Conservation (phyloP, 2,113 vertebrate genomes). For the Lophius piscatorius region DNA sequence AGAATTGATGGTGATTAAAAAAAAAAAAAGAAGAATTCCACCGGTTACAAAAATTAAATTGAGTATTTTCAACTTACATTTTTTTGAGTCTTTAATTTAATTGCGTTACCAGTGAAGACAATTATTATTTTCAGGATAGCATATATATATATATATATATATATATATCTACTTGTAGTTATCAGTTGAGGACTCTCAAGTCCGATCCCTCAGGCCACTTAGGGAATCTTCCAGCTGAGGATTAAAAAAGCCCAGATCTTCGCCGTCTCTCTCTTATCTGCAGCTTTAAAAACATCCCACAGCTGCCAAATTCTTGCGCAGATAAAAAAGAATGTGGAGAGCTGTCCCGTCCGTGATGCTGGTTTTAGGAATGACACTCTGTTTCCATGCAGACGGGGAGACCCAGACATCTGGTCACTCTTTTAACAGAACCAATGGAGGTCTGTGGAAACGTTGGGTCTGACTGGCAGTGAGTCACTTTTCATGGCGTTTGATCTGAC, state of each 20-base stretch:
- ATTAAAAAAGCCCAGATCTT: constrained; percentile 39
- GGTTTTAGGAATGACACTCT: constrained; percentile 32
- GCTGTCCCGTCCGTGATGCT: constrained; percentile 27
- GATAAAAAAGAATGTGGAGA: constrained; percentile 39
- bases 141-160: too few species aligned
- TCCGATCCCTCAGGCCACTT: constrained; percentile 29
- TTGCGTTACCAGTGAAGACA: too few species aligned
- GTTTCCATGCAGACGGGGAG: constrained; percentile 17
- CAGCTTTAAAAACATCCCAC: constrained; percentile 38
- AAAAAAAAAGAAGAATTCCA: too few species aligned
- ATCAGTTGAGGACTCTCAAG: constrained; percentile 19
- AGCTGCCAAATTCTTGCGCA: constrained; percentile 47
- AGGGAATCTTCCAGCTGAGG: constrained; percentile 58
- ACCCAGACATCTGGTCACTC: constrained; percentile 30
- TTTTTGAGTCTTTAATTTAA: too few species aligned
- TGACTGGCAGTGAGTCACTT: neutral
- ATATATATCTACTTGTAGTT: too few species aligned
- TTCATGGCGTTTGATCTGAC: neutral
- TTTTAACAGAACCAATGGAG: neutral
- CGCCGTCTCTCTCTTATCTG: constrained; percentile 35
- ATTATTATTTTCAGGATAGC: too few species aligned
- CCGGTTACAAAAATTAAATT: too few species aligned
- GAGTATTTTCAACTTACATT: too few species aligned
- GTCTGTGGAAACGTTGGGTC: neutral
- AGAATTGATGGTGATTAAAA: too few species aligned